Evolutionary conservation across 2,888 invertebrate genomes (phyloP), one percentile per base, ranked within the genome.

Genomic region (Heterodera filipjevi): DNA sequence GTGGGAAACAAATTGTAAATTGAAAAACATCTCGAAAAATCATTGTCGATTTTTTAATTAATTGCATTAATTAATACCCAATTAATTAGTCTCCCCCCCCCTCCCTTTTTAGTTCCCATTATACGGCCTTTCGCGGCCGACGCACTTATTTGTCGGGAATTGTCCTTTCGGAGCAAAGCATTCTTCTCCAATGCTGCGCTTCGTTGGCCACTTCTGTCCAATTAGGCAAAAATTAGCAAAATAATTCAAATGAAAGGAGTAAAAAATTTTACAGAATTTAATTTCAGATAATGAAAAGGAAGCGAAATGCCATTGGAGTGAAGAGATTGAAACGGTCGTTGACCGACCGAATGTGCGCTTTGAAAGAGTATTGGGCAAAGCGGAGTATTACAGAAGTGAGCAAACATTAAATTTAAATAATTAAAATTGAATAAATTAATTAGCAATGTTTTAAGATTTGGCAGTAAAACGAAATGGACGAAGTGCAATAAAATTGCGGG

Each of bases 101-200:
- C 10, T 14, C 2, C 53, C 5, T 19, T 75, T 75, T 39, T 30
- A 77, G 77, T 35, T 77, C 77, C 19, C 80, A 80, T 32, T 85
- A 81, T 77, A 70, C 80, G 12, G 87, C 86, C 10, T 87, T 87
- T 82, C 80, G 81, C 59, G 87, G 87, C 44, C 82, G 86, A 30
- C 83, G 88, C 39, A 87, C 87, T 44, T 88, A 85, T 80, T 86
- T 89, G 64, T 82, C 87, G 35, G 88, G 88, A 33, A 84, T 88
- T 74, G 83, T 88, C 59, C 82, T 88, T 68, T 87, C 87, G 79
- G 78, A 83, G 32, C 83, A 85, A 77, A 84, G 83, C 32, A 82
- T 86, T 71, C 82, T 87, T 82, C 82, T 87, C 32, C 85, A 86
- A 49, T 88, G 88, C 77, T 88, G 88, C 81, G 85, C 87, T 70